A percentile compares a stretch with the other conserved stretches of the same genome.
Evolutionary conservation across 2,797 vertebrate species (phyloP).

Genomic region (Pangasius mekongensis): DNA sequence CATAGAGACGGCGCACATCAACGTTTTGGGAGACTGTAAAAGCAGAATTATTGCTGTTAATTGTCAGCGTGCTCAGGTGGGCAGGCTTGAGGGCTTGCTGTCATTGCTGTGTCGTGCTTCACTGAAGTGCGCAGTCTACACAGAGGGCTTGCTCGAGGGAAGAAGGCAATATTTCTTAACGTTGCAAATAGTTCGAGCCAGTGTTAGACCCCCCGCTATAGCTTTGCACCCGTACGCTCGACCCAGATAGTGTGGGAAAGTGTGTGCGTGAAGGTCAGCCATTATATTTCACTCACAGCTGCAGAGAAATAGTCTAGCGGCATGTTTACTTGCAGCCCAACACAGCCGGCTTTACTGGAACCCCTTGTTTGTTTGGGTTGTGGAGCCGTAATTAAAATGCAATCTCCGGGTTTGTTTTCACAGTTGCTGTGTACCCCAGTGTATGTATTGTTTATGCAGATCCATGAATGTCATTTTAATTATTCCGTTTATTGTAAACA

Average conservation of each 20-base stretch:
- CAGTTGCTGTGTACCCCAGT: slow-evolving; percentile 75
- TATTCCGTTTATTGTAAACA: slow-evolving; percentile 82
- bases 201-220: not conserved
- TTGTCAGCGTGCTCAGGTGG: slow-evolving; percentile 32
- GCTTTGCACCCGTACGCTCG: not conserved
- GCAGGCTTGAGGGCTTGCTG: slow-evolving; percentile 11
- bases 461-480: slow-evolving; percentile 78
- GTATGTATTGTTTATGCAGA: slow-evolving; percentile 78
- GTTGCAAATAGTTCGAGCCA: not conserved
- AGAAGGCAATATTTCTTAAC: not conserved
- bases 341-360: slow-evolving; percentile 84
- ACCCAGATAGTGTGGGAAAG: slow-evolving; percentile 37
- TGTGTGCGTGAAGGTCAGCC: slow-evolving; percentile 71
- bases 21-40: slow-evolving; percentile 48
- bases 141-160: not conserved
- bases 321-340: slow-evolving; percentile 87
- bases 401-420: slow-evolving; percentile 79
- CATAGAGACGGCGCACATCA: slow-evolving; percentile 81
- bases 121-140: not conserved
- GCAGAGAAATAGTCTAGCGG: slow-evolving; percentile 82
- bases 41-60: slow-evolving; percentile 51
- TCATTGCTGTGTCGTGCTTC: not conserved
- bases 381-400: slow-evolving; percentile 84
- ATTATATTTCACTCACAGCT: slow-evolving; percentile 87
- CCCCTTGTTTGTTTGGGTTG: slow-evolving; percentile 82